These are phyloP conservation scores for Antedon mediterranea DNA, from an alignment of 53 echinoderm and acorn worm genomes.

Conservation along the genomic window DNA sequence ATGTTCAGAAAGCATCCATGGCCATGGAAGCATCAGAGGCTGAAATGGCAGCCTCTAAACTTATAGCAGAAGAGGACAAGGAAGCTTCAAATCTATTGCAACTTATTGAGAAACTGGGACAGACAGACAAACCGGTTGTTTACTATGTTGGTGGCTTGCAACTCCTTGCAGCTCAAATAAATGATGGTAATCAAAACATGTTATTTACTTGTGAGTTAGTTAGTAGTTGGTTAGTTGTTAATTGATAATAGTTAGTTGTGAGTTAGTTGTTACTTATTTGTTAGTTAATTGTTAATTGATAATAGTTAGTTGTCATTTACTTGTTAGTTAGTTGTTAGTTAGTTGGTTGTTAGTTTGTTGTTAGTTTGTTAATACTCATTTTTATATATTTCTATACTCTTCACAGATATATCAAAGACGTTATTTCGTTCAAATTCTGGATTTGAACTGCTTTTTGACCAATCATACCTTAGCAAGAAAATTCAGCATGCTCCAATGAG, in stretches of 20 bases:
- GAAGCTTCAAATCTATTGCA: slow-evolving; percentile 42
- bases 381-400: background rate
- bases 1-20: slow-evolving; percentile 34
- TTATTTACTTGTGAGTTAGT: too few species aligned
- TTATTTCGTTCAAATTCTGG: slow-evolving; percentile 62
- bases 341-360: too few species aligned
- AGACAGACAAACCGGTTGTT: slow-evolving; percentile 28
- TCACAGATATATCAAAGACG: slow-evolving; percentile 72
- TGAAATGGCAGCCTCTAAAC: slow-evolving; percentile 30
- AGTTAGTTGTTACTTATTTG: too few species aligned
- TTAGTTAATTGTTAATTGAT: too few species aligned
- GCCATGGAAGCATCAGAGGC: slow-evolving; percentile 40
- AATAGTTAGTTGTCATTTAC: too few species aligned
- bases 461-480: background rate
- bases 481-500: background rate
- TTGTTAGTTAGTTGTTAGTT: too few species aligned
- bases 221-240: too few species aligned
- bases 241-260: too few species aligned
- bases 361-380: too few species aligned
- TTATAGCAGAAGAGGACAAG: slow-evolving; percentile 41
- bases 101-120: slow-evolving; percentile 46
- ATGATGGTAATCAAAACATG: slow-evolving; percentile 2
- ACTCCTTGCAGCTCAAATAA: slow-evolving; percentile 18
- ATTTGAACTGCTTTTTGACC: slow-evolving; percentile 39
- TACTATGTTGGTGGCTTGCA: slow-evolving; percentile 79